Evolutionary conservation across 2,113 vertebrate species (phyloP).

Genomic region (Pterocles gutturalis): DNA sequence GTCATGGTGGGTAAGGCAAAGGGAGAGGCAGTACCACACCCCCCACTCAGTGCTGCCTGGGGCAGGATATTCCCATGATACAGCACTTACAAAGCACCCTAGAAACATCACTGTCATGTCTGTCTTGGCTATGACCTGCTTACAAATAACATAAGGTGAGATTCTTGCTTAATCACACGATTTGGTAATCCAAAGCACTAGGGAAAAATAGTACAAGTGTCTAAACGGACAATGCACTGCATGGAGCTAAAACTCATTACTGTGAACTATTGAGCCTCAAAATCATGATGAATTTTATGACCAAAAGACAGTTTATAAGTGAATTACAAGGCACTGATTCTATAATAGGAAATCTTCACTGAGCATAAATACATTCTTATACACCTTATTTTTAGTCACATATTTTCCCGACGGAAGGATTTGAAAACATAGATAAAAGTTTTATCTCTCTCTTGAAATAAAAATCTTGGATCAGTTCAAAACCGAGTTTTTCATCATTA

Average conservation of each 20-base stretch:
- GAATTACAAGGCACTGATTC: neutral
- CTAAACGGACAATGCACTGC: neutral
- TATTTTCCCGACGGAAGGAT: neutral
- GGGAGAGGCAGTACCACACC: neutral
- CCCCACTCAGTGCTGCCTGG: neutral
- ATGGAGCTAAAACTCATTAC: neutral
- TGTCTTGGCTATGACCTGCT: neutral
- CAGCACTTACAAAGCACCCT: neutral
- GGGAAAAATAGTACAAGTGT: neutral
- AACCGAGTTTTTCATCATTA: neutral
- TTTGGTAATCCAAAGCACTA: neutral
- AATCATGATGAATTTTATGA: neutral
- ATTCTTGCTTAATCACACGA: neutral
- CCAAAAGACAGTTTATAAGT: neutral
- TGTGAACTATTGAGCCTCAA: neutral
- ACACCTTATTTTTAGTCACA: neutral
- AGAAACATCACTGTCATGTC: neutral
- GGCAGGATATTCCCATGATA: neutral
- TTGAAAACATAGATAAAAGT: neutral
- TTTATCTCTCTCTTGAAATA: neutral
- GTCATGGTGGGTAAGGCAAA: neutral
- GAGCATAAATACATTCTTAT: neutral
- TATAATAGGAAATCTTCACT: neutral
- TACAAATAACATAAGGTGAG: neutral
- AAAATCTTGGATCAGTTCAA: neutral